phyloP scores from a whole-genome alignment of 2,888 invertebrate species.

The Tetropium fuscum region DNA sequence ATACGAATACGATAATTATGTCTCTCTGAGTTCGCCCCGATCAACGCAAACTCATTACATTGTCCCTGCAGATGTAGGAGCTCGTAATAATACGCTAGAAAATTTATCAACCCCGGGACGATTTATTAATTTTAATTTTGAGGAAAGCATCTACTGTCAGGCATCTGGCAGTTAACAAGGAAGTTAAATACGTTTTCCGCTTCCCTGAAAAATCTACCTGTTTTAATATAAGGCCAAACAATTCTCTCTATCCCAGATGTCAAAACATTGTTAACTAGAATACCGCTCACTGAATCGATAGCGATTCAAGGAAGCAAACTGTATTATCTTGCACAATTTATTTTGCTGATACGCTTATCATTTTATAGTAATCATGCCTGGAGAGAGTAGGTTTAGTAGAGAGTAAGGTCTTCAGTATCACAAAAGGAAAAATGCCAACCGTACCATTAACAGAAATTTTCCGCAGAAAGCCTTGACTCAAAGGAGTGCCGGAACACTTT shows the following conservation, averaged over 20 bases:
- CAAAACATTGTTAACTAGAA: conserved; percentile 14
- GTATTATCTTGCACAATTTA: conserved; percentile 17
- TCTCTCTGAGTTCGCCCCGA: neutral
- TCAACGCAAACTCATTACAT: neutral
- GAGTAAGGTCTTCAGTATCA: no score
- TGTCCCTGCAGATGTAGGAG: neutral
- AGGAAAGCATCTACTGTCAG: conserved; percentile 2
- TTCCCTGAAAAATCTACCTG: neutral
- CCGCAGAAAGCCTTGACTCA: conserved; percentile 7
- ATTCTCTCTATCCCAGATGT: neutral
- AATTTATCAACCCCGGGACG: conserved; percentile 12
- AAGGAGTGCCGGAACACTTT: conserved; percentile 13
- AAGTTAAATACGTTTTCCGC: neutral
- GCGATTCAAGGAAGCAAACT: conserved; percentile 1
- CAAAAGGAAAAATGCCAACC: conserved; percentile 12
- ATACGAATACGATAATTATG: no score
- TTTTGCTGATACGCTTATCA: conserved; percentile 18
- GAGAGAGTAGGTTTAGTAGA: conserved; percentile 9
- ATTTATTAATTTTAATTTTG: conserved; percentile 21
- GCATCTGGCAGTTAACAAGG: neutral
- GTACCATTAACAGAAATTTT: conserved; percentile 5
- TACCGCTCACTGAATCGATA: conserved; percentile 1
- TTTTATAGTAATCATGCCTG: conserved; percentile 18
- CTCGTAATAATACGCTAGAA: conserved; percentile 7
- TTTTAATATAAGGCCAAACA: neutral